These are phyloP conservation scores for Plotosus lineatus DNA, from an alignment of 2,113 vertebrate genomes.

Conservation along the genomic window DNA sequence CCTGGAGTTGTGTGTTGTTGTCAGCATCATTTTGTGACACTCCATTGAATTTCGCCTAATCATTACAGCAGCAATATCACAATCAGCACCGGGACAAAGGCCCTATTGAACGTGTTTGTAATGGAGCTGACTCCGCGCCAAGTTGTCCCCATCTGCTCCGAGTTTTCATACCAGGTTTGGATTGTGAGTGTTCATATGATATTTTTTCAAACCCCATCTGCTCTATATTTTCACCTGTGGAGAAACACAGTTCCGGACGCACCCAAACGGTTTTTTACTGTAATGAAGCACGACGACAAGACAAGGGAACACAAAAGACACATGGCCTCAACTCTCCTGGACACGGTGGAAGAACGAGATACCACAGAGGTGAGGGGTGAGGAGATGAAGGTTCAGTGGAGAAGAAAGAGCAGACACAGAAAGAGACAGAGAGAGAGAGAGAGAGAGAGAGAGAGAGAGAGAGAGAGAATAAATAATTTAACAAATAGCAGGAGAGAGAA, in stretches of 20 bases:
- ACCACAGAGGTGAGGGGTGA: slow-evolving; percentile 25
- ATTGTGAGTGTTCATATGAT: background rate
- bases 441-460: slow-evolving; percentile 19
- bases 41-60: slow-evolving; percentile 53
- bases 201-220: slow-evolving; percentile 41
- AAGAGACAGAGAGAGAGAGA: slow-evolving; percentile 14
- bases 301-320: slow-evolving; percentile 28
- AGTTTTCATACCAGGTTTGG: slow-evolving; percentile 38
- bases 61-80: slow-evolving; percentile 52
- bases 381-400: slow-evolving; percentile 20
- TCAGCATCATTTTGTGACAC: slow-evolving; percentile 52
- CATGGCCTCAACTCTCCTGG: slow-evolving; percentile 14
- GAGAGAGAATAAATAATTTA: slow-evolving; percentile 7
- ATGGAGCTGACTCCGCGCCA: slow-evolving; percentile 51
- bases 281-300: slow-evolving; percentile 28
- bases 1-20: slow-evolving; percentile 47
- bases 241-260: slow-evolving; percentile 1
- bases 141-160: slow-evolving; percentile 53
- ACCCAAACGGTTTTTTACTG: background rate
- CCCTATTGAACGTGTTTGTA: slow-evolving; percentile 53
- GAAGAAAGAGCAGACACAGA: background rate
- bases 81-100: slow-evolving; percentile 53
- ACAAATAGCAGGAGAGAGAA: background rate
- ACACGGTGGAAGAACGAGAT: background rate
- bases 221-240: slow-evolving; percentile 56